Percentiles rank a stretch among this genome's conserved stretches.
Conservation (phyloP, 2,797 vertebrate genomes). For the Crocodylus rhombifer region DNA sequence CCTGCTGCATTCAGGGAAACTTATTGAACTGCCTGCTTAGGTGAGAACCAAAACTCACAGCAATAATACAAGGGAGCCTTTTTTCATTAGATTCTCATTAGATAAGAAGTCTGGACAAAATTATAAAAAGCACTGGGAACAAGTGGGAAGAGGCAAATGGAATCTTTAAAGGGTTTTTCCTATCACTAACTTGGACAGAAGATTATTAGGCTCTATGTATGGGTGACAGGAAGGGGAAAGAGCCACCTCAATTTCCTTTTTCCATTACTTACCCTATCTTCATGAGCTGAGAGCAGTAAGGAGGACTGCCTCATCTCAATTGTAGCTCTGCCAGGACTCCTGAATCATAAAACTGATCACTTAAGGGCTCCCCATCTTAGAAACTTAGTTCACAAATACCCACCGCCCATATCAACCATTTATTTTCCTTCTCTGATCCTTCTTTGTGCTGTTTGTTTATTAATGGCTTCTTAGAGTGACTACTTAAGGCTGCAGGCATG, state of each 20-base stretch:
- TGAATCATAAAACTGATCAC: background rate
- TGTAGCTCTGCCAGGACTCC: background rate
- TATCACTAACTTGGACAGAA: background rate
- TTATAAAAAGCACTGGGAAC: background rate
- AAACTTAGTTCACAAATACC: background rate
- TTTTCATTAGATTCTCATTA: background rate
- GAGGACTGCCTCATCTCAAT: background rate
- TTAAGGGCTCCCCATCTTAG: background rate
- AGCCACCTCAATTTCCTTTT: background rate
- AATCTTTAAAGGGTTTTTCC: background rate
- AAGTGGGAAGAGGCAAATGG: background rate
- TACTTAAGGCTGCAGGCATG: constrained; percentile 41
- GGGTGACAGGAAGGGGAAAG: background rate
- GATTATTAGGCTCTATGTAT: background rate
- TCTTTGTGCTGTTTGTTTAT: constrained; percentile 58
- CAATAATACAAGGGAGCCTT: background rate
- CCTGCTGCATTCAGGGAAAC: background rate
- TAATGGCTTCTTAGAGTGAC: constrained; percentile 65
- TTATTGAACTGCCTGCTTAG: too few species aligned
- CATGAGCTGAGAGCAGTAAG: background rate
- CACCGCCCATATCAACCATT: constrained; percentile 10
- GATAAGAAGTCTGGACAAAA: background rate
- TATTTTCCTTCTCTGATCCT: constrained; percentile 34
- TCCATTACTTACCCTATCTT: background rate
- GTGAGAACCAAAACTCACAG: background rate